phyloP scores from a whole-genome alignment of 2,888 invertebrate species.

The Beris chalybata region DNA sequence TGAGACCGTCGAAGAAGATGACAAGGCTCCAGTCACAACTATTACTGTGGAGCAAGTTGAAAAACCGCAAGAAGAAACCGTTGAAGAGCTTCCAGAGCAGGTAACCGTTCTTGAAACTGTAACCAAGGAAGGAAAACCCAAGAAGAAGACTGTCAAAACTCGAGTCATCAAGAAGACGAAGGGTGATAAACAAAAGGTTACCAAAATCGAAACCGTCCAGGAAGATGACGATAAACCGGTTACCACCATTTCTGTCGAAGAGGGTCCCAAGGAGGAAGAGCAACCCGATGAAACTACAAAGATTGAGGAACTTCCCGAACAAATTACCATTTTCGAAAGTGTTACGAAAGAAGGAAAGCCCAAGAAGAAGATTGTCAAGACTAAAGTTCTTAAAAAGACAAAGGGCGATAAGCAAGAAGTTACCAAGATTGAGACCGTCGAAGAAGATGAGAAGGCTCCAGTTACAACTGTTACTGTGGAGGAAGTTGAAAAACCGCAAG shows the following conservation, averaged over 20 bases:
- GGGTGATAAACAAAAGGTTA: constrained; percentile 46
- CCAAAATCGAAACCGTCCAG: constrained; percentile 48
- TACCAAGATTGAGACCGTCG: constrained; percentile 49
- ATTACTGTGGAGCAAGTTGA: constrained; percentile 41
- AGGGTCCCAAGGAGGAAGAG: constrained; percentile 42
- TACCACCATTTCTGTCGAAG: constrained; percentile 44
- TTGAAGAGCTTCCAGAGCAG: constrained; percentile 43
- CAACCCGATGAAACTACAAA: constrained; percentile 39
- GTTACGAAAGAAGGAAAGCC: constrained; percentile 42
- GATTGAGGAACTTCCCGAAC: constrained; percentile 45
- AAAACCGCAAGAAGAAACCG: constrained; percentile 41
- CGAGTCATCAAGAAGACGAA: constrained; percentile 41
- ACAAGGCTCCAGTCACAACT: constrained; percentile 47
- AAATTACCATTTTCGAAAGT: constrained; percentile 42
- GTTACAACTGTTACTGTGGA: constrained; percentile 47
- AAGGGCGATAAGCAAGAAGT: constrained; percentile 46
- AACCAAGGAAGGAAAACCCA: constrained; percentile 45
- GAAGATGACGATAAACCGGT: constrained; percentile 52
- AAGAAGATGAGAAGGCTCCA: constrained; percentile 46
- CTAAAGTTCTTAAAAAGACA: constrained; percentile 41
- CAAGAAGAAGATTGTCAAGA: constrained; percentile 44
- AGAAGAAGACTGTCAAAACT: constrained; percentile 43
- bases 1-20: constrained; percentile 47
- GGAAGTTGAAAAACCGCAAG: constrained; percentile 45
- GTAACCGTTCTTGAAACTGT: constrained; percentile 42